Evolutionary conservation across 2,888 invertebrate genomes (phyloP), one percentile per base, ranked within the genome.

Genomic region (Celastrina argiolus): DNA sequence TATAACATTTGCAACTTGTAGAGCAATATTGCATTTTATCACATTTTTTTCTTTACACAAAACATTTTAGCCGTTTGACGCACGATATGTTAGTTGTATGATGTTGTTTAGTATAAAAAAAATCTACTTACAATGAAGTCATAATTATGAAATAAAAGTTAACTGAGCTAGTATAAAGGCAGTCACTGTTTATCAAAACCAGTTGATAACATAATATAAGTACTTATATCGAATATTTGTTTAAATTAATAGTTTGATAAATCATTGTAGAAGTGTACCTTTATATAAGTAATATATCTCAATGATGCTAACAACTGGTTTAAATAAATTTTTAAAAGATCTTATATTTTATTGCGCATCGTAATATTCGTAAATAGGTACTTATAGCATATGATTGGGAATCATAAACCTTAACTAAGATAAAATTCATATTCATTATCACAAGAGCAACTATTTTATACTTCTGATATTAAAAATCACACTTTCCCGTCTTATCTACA

Each of bases 161-260:
- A 31, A 58, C 31, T 31, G 28, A 58, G 31, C 58, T 58, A 58
- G 31, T 31, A 31, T 8, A 16, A 2, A n/a, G 58, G 31, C 31
- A 31, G 28, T 58, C 16, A 58, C n/a, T 58, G 58, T 58, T 26
- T 31, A 58, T 58, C n/a, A 31, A 58, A 58, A 31, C 28, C 58
- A 58, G 22, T 26, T 51, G 22, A 51, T 51, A 22, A 22, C 45
- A 18, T 18, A 42, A 8, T 45, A 18, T 18, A 10, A 45, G 10
- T 7, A n/a, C n/a, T n/a, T n/a, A n/a, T n/a, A n/a, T n/a, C n/a
- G n/a, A n/a, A n/a, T n/a, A n/a, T n/a, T n/a, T n/a, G n/a, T n/a
- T n/a, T n/a, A n/a, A n/a, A n/a, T n/a, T n/a, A n/a, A n/a, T n/a
- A n/a, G n/a, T n/a, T n/a, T n/a, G 31, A 31, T 6, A 7, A 6